Conservation (phyloP, 53 echinoderm and acorn worm species). For the Mesocentrotus franciscanus region DNA sequence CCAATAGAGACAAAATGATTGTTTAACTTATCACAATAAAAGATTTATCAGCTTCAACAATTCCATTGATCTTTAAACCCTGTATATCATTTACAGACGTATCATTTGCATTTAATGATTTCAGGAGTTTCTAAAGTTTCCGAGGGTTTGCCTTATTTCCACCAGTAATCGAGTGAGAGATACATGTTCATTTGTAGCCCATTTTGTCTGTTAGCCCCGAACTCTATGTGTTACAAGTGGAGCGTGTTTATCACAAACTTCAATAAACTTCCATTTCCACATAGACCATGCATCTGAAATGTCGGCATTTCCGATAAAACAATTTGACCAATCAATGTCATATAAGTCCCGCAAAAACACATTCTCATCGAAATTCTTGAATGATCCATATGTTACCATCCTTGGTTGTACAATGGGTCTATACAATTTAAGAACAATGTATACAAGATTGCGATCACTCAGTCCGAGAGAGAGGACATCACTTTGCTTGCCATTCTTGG, state of each 20-base stretch:
- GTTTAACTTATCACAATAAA: too few species aligned
- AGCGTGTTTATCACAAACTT: background rate
- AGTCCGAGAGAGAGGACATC: constrained; percentile 14
- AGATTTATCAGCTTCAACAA: background rate
- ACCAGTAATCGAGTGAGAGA: background rate
- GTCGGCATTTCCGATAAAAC: background rate
- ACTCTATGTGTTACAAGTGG: background rate
- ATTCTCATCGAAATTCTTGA: background rate
- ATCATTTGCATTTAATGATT: background rate
- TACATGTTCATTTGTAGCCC: background rate
- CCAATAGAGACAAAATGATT: background rate
- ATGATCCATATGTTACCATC: constrained; percentile 17
- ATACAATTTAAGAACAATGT: constrained; percentile 12
- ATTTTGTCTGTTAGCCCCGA: background rate
- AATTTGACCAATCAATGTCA: too few species aligned
- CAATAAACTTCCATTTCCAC: background rate
- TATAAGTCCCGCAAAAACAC: too few species aligned
- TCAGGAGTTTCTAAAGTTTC: background rate
- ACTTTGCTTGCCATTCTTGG: background rate
- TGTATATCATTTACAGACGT: constrained; percentile 12
- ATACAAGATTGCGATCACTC: constrained; percentile 26
- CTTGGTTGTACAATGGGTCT: background rate
- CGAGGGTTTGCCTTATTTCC: background rate
- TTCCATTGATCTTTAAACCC: background rate
- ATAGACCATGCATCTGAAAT: background rate